Percentiles rank a stretch among this genome's conserved stretches.
These are phyloP conservation scores for Magallana ariakensis DNA, from an alignment of 1,140 invertebrate genomes.

Conservation along the genomic window DNA sequence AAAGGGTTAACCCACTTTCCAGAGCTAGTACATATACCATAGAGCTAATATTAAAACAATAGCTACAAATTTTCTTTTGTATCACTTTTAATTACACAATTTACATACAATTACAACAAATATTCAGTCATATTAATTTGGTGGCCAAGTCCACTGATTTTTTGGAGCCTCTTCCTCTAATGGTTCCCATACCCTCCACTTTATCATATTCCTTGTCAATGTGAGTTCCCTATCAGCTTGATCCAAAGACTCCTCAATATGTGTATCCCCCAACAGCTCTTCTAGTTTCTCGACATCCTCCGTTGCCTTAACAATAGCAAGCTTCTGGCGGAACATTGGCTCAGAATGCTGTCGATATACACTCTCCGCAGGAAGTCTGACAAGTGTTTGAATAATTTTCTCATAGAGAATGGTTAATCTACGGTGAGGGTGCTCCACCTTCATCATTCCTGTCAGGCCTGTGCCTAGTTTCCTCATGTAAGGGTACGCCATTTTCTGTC, in stretches of 20 bases:
- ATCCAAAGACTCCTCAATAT: neutral
- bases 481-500: neutral
- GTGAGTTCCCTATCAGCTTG: neutral
- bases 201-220: neutral
- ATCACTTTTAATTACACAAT: too few species aligned
- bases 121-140: neutral
- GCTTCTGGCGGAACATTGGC: slow-evolving; percentile 3
- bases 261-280: neutral
- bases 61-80: too few species aligned
- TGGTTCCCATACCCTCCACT: slow-evolving; percentile 8
- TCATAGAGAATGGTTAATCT: slow-evolving; percentile 12
- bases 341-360: slow-evolving; percentile 16
- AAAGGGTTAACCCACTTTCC: too few species aligned
- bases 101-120: too few species aligned
- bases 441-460: neutral
- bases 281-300: neutral
- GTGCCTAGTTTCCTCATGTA: slow-evolving; percentile 22
- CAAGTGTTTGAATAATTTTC: neutral
- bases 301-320: neutral
- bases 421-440: neutral
- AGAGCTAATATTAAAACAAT: too few species aligned
- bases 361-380: neutral
- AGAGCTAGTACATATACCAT: too few species aligned
- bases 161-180: neutral
- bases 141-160: slow-evolving; percentile 21